Conservation (phyloP, 2,797 vertebrate genomes). For the Linurgus olivaceus region DNA sequence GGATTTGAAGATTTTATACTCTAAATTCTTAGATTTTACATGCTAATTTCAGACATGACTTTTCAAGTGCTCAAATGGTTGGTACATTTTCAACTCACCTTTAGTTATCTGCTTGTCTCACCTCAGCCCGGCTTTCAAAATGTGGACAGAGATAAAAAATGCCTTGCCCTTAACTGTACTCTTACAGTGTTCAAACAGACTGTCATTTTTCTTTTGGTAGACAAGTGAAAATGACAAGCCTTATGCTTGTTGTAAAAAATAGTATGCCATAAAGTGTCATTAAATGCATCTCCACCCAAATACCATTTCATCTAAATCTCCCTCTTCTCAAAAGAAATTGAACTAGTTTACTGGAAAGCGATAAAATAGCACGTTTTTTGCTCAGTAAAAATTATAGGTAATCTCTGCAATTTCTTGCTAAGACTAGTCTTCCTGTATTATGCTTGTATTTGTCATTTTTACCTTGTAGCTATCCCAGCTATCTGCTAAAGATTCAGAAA, state of each 20-base stretch:
- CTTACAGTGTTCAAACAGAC: not conserved
- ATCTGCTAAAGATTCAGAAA: not conserved
- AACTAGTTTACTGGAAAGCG: not conserved
- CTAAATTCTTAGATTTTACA: not conserved
- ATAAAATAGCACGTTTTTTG: conserved; percentile 12
- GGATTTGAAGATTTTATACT: not conserved
- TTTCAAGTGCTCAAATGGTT: not conserved
- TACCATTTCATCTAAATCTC: not conserved
- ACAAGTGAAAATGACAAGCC: conserved; percentile 9
- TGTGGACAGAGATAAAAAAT: not conserved
- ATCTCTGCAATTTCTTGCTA: conserved; percentile 10
- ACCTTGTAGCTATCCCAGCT: not conserved
- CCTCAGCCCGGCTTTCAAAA: not conserved
- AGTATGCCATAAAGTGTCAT: not conserved
- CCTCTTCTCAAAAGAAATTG: not conserved
- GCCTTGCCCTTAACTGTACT: not conserved
- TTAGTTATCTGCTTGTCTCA: not conserved
- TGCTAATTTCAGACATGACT: not conserved
- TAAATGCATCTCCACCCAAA: conserved; percentile 1
- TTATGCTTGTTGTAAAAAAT: conserved; percentile 15
- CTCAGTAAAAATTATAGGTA: conserved; percentile 24
- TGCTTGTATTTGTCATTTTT: not conserved
- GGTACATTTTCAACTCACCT: not conserved
- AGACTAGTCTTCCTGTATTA: not conserved
- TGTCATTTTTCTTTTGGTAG: not conserved